Conservation (phyloP, 2,797 vertebrate species). For the Erithacus rubecula region DNA sequence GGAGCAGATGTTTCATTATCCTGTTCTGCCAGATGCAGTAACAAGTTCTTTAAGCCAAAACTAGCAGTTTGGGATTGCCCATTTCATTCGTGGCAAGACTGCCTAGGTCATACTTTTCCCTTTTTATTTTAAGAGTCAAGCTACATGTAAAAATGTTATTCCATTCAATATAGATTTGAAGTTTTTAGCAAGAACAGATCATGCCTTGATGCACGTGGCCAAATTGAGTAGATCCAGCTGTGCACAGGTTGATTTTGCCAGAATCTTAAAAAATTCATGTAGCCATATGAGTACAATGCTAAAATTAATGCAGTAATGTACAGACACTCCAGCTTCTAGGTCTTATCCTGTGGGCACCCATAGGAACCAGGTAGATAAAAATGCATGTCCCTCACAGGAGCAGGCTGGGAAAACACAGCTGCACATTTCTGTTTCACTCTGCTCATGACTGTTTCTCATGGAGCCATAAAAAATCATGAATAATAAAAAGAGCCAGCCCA, state of each 20-base stretch:
- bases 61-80: neutral
- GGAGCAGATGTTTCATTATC: neutral
- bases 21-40: neutral
- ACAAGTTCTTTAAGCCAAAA: neutral
- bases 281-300: neutral
- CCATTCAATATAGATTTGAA: neutral
- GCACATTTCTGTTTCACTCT: neutral
- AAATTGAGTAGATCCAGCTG: neutral
- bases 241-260: neutral
- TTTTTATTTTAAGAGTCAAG: neutral
- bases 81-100: neutral
- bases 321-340: neutral
- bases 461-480: neutral
- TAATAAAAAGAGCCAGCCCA: neutral
- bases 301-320: neutral
- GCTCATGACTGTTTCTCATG: neutral
- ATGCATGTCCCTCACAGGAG: neutral
- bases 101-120: neutral
- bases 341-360: neutral
- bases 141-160: neutral
- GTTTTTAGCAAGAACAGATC: neutral
- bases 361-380: neutral
- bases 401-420: neutral
- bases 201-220: neutral
- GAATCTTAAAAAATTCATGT: neutral